These are phyloP conservation scores for Parthenolecanium corni DNA, from an alignment of 2,888 invertebrate genomes.

Conservation along the genomic window DNA sequence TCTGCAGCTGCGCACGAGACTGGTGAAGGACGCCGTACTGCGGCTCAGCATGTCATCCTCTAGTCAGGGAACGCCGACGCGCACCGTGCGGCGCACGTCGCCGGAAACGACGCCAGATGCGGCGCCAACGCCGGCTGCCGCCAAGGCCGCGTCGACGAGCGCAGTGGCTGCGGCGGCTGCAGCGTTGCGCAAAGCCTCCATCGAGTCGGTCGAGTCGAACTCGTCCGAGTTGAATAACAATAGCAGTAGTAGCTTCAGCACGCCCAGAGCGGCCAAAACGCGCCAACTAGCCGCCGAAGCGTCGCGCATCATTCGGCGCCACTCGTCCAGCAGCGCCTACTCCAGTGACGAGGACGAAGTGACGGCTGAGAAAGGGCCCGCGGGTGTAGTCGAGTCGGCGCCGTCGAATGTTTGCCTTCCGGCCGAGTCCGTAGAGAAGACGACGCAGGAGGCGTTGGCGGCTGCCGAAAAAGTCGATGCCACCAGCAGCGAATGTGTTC, in stretches of 20 bases:
- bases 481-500: neutral
- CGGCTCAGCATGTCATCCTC: constrained; percentile 38
- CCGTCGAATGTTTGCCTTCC: neutral
- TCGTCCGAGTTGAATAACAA: constrained; percentile 35
- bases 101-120: neutral
- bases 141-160: neutral
- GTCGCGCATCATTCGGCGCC: constrained; percentile 66
- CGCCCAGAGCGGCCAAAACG: neutral
- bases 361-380: constrained; percentile 28
- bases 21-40: constrained; percentile 49
- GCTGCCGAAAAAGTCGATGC: neutral
- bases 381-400: neutral
- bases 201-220: constrained; percentile 33
- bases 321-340: constrained; percentile 55
- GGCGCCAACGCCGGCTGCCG: neutral
- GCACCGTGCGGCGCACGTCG: neutral
- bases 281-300: constrained; percentile 50
- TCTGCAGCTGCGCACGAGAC: constrained; percentile 47
- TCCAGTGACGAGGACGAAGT: constrained; percentile 29
- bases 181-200: constrained; percentile 14
- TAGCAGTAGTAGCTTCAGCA: constrained; percentile 20
- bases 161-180: neutral
- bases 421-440: neutral
- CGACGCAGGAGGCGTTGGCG: neutral
- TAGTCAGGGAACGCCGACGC: constrained; percentile 6